Evolutionary conservation across 1,140 invertebrate genomes (phyloP).

Genomic region (Drosophila repletoides): DNA sequence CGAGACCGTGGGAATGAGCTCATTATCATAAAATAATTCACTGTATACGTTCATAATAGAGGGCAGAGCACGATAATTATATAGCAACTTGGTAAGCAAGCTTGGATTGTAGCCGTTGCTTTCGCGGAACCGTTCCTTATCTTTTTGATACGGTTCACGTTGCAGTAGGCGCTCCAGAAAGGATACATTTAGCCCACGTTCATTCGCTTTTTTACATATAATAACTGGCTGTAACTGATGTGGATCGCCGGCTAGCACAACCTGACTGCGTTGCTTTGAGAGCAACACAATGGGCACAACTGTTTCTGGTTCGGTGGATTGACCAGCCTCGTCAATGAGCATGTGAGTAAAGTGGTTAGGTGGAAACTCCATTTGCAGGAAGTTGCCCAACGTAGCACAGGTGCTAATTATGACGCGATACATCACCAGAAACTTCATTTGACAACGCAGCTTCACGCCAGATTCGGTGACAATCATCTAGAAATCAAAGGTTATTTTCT

Average conservation of each 20-base stretch:
- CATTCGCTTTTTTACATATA: conserved; percentile 85
- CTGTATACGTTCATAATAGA: conserved; percentile 90
- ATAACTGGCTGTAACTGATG: conserved; percentile 94
- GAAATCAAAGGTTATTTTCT: no score
- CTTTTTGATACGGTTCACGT: conserved; percentile 86
- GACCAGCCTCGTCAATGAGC: conserved; percentile 95
- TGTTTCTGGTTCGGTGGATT: conserved; percentile 94
- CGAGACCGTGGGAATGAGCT: conserved; percentile 71
- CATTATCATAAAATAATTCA: conserved; percentile 89
- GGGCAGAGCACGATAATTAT: conserved; percentile 91
- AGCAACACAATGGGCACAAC: conserved; percentile 88
- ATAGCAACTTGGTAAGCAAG: conserved; percentile 88
- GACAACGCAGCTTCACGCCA: conserved; percentile 86
- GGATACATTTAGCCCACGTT: conserved; percentile 88
- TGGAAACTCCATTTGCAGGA: conserved; percentile 87
- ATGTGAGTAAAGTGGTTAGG: conserved; percentile 92
- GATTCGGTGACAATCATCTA: conserved; percentile 88
- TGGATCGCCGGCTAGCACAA: conserved; percentile 95
- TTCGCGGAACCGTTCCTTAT: conserved; percentile 83
- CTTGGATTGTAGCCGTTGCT: conserved; percentile 86
- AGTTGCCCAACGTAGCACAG: conserved; percentile 88
- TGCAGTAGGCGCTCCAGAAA: conserved; percentile 88
- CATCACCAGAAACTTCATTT: conserved; percentile 85
- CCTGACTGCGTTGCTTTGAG: conserved; percentile 85
- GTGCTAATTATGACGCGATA: conserved; percentile 92